Percentiles rank a stretch among this genome's conserved stretches.
These are phyloP conservation scores for Rhinichthys klamathensis DNA, from an alignment of 2,113 vertebrate species.

Conservation along the genomic window DNA sequence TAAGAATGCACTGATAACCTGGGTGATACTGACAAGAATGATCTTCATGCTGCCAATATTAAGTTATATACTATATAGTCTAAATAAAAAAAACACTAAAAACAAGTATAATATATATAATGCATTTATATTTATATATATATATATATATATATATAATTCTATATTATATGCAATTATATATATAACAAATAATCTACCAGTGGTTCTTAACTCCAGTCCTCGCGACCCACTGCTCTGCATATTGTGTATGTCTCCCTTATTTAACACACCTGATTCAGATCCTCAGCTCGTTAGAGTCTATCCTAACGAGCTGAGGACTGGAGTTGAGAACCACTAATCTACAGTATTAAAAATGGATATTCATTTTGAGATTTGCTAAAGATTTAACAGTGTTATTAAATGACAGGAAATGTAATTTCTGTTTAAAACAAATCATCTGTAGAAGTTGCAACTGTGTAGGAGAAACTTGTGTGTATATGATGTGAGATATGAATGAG, in stretches of 20 bases:
- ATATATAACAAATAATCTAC: too few species aligned
- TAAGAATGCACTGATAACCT: too few species aligned
- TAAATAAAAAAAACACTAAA: background rate
- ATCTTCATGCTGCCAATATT: background rate
- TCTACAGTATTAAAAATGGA: background rate
- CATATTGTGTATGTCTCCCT: too few species aligned
- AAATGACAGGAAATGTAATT: background rate
- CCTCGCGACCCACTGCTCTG: too few species aligned
- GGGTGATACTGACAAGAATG: background rate
- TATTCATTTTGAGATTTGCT: background rate
- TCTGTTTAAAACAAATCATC: background rate
- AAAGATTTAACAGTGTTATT: background rate
- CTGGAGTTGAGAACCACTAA: too few species aligned
- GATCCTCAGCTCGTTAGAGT: too few species aligned
- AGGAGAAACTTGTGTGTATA: background rate
- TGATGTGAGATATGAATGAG: slow-evolving; percentile 10
- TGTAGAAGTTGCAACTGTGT: background rate
- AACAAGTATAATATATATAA: background rate
- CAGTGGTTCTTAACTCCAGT: too few species aligned
- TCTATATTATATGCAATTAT: too few species aligned
- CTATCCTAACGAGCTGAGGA: too few species aligned
- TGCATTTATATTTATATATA: too few species aligned
- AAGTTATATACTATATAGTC: background rate
- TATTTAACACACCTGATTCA: too few species aligned
- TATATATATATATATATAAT: too few species aligned